Evolutionary conservation across 2,797 vertebrate species (phyloP).

Genomic region (Allobates femoralis): DNA sequence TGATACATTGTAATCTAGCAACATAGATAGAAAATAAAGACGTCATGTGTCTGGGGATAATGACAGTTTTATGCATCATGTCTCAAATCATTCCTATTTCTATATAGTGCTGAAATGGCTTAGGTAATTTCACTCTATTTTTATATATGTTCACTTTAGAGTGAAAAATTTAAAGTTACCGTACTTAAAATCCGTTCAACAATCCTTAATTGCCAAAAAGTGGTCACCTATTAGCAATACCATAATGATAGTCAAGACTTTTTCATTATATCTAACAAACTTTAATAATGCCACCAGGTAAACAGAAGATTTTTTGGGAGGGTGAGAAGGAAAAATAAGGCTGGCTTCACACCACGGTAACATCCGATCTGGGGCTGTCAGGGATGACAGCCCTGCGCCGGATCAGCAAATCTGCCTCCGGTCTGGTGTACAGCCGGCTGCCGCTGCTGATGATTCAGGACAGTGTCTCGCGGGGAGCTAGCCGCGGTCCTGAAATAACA

Average conservation of each 20-base stretch:
- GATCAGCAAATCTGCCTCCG: too few relatives aligned
- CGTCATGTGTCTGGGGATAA: slow-evolving; percentile 25
- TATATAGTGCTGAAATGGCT: not conserved
- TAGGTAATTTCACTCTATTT: not conserved
- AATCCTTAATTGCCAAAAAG: not conserved
- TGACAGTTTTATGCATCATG: slow-evolving; percentile 15
- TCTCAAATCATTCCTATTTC: slow-evolving; percentile 5
- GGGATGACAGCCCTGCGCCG: too few relatives aligned
- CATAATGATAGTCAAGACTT: not conserved
- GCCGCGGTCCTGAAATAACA: too few relatives aligned
- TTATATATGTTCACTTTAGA: not conserved
- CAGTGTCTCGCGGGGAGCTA: too few relatives aligned
- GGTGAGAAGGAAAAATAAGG: not conserved
- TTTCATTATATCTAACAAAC: not conserved
- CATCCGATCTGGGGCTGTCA: too few relatives aligned
- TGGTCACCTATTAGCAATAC: not conserved
- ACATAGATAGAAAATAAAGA: slow-evolving; percentile 33
- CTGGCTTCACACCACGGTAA: too few relatives aligned
- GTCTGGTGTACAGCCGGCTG: too few relatives aligned
- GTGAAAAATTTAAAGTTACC: not conserved
- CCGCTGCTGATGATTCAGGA: too few relatives aligned
- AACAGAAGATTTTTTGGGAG: not conserved
- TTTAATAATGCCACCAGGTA: not conserved
- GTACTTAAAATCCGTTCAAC: not conserved
- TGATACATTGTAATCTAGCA: slow-evolving; percentile 30